These are phyloP conservation scores for Schizopygopsis pylzovi DNA, from an alignment of 2,797 vertebrate species.

Conservation along the genomic window DNA sequence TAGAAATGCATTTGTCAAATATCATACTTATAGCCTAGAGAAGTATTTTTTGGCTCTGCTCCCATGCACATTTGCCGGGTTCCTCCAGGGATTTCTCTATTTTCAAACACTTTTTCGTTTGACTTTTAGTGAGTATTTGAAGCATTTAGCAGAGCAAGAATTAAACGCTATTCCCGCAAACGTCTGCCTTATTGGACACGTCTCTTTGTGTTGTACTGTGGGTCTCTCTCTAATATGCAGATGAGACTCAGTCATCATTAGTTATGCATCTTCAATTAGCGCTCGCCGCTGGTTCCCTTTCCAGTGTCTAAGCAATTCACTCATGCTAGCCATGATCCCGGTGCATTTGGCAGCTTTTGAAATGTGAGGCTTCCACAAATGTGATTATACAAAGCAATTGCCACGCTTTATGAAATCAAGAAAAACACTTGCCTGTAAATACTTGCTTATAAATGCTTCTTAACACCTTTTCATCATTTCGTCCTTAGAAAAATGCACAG, in stretches of 20 bases:
- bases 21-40: constrained; percentile 7
- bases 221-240: constrained; percentile 48
- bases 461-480: neutral
- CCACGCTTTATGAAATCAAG: constrained; percentile 17
- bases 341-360: constrained; percentile 45
- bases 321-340: constrained; percentile 21
- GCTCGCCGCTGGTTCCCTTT: constrained; percentile 24
- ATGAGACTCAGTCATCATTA: constrained; percentile 55
- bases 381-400: neutral
- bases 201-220: constrained; percentile 35
- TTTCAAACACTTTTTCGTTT: constrained; percentile 38
- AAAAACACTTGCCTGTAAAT: neutral
- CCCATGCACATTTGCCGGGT: constrained; percentile 1
- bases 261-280: constrained; percentile 56
- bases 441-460: neutral
- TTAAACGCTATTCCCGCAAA: constrained; percentile 48
- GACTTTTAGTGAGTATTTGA: constrained; percentile 47
- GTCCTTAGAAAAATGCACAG: neutral
- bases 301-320: constrained; percentile 49
- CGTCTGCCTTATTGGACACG: constrained; percentile 50
- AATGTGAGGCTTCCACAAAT: constrained; percentile 24
- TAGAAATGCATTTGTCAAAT: neutral
- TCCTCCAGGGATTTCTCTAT: constrained; percentile 38
- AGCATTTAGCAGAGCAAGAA: constrained; percentile 50
- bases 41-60: constrained; percentile 36